phyloP scores from a whole-genome alignment of 2,888 invertebrate species.

The Lampropteryx suffumata region DNA sequence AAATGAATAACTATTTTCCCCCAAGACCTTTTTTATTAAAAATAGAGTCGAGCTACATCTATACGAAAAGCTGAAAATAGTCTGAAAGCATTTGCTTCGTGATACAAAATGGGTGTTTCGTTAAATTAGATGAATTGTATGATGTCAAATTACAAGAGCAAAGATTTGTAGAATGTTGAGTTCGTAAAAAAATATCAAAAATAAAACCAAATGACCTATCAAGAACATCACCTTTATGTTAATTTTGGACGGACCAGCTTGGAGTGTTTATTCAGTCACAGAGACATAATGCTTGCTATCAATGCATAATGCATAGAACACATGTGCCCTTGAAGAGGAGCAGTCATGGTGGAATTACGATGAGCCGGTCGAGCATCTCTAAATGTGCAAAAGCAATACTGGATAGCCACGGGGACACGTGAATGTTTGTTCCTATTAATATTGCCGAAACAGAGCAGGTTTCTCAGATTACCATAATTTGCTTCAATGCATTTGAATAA shows the following conservation, averaged over 20 bases:
- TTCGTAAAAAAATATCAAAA: too few species aligned
- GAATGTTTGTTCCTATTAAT: constrained; percentile 75
- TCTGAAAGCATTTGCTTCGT: too few species aligned
- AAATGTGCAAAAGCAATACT: constrained; percentile 48
- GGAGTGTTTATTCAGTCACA: constrained; percentile 26
- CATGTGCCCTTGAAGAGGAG: constrained; percentile 33
- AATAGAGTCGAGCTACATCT: background rate
- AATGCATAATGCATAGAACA: constrained; percentile 37
- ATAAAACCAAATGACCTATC: background rate
- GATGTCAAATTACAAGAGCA: too few species aligned
- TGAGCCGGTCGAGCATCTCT: constrained; percentile 30
- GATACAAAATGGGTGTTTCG: too few species aligned
- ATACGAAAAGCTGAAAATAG: too few species aligned
- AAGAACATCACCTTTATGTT: constrained; percentile 23
- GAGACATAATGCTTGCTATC: constrained; percentile 31
- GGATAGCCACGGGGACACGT: constrained; percentile 43
- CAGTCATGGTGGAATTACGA: constrained; percentile 34
- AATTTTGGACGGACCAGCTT: constrained; percentile 20
- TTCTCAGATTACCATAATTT: constrained; percentile 81
- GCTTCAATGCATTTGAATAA: constrained; percentile 82
- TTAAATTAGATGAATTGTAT: too few species aligned
- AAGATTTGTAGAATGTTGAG: too few species aligned
- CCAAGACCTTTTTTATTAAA: too few species aligned
- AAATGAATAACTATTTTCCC: too few species aligned
- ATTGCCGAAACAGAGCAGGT: constrained; percentile 80